Evolutionary conservation across 2,797 vertebrate species (phyloP), one percentile per base, ranked within the genome.

Genomic region (Sitta carolinensis): DNA sequence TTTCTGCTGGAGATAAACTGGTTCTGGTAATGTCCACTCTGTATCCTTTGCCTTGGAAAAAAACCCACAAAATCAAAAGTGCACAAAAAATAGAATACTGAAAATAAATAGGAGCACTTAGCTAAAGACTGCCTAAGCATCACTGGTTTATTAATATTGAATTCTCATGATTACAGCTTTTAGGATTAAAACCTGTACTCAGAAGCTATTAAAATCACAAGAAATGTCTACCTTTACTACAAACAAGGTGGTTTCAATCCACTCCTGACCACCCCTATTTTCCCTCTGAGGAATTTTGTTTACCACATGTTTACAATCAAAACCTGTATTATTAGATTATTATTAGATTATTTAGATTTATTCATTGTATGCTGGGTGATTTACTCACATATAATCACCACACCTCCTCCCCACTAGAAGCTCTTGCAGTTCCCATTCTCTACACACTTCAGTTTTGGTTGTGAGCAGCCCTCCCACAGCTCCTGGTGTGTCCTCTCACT

Each of bases 1-100:
- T 63, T 76, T 82, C 16, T 90, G 77, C 6, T 89, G 90, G 9
- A 93, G 29, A 47, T 84, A 88, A 57, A 87, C 43, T 29, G 80
- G 42, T 13, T 73, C 84, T 43, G 93, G 55, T 8, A 89, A 82
- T 5, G 79, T 34, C 97, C 88, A 95, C 2, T 93, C 84, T 23
- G 93, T 7, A 26, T 64, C 54, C 32, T 88, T 94, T 51, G 61
- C 92, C 97, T 95, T 97, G 74, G 7, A 16, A 34, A 84, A 84
- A 30, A 51, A 27, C 3, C 84, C 29, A 64, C 16, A 72, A 74
- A 59, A 51, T 78, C 26, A 88, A 9, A 86, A 91, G 23, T 16
- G 32, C 16, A 70, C 22, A 64, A 7, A 32, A 82, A 79, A 76
- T 3, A 73, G 25, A 77, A 54, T 11, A 34, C 2, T 69, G 25